phyloP scores from a whole-genome alignment of 2,888 invertebrate species.

The Ochropleura plecta region DNA sequence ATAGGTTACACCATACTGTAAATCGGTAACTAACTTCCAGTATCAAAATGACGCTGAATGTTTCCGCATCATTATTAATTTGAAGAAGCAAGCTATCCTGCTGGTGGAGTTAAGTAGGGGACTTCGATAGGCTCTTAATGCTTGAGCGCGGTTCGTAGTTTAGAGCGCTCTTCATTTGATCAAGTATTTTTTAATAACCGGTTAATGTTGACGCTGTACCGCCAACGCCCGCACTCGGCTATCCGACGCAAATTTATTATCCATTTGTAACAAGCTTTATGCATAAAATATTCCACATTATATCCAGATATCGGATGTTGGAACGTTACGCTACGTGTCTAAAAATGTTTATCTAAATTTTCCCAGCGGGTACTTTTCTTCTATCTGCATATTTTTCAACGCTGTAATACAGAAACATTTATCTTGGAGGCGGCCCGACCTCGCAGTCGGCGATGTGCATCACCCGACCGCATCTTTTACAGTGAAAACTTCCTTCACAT shows the following conservation, averaged over 20 bases:
- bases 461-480: conserved; percentile 23
- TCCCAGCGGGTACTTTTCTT: background rate
- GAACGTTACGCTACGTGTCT: conserved; percentile 21
- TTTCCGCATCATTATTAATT: conserved; percentile 3
- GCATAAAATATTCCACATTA: conserved; percentile 48
- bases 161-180: conserved; percentile 49
- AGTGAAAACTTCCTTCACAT: conserved; percentile 31
- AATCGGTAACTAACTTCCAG: background rate
- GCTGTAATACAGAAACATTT: conserved; percentile 14
- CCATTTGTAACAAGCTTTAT: conserved; percentile 38
- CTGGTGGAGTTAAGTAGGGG: conserved; percentile 8
- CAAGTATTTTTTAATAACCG: conserved; percentile 60
- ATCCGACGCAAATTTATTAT: conserved; percentile 46
- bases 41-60: background rate
- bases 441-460: conserved; percentile 23
- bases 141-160: conserved; percentile 26
- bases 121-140: conserved; percentile 18
- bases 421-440: conserved; percentile 21
- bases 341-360: conserved; percentile 24
- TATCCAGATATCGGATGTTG: conserved; percentile 34
- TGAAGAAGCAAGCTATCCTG: conserved; percentile 5
- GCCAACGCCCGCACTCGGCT: conserved; percentile 14
- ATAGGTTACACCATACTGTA: background rate
- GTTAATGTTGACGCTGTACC: conserved; percentile 46
- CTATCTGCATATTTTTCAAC: conserved; percentile 25